Percentiles rank a stretch among this genome's conserved stretches.
Conservation (phyloP, 2,888 invertebrate genomes). For the Athripsodes cinereus region DNA sequence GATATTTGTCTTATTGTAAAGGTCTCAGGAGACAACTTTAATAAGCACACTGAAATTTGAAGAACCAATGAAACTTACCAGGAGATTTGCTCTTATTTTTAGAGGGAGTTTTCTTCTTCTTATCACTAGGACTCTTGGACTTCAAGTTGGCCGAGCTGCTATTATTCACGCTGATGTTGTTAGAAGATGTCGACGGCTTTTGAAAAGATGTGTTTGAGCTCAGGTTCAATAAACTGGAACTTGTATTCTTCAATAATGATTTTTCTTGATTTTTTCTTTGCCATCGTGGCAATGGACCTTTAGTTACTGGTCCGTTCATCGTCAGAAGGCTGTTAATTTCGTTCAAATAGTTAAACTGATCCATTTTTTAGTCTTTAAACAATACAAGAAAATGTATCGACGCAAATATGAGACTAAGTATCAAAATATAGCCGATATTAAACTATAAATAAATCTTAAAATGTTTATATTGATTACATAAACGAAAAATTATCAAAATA, state of each 20-base stretch:
- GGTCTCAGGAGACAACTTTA: too few species aligned
- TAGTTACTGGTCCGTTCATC: constrained; percentile 73
- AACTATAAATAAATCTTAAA: too few species aligned
- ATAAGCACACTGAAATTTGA: too few species aligned
- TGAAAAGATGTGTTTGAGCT: constrained; percentile 63
- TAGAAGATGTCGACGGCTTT: constrained; percentile 54
- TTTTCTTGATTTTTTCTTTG: constrained; percentile 64
- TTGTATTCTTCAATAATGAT: constrained; percentile 47
- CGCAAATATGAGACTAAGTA: too few species aligned
- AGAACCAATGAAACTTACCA: constrained; percentile 39
- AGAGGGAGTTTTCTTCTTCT: constrained; percentile 61
- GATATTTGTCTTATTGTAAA: too few species aligned
- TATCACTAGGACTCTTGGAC: constrained; percentile 56
- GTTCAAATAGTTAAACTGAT: constrained; percentile 74
- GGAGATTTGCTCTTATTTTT: constrained; percentile 61
- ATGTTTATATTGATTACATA: too few species aligned
- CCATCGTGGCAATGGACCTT: constrained; percentile 75
- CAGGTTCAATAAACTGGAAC: constrained; percentile 44
- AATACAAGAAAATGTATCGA: too few species aligned
- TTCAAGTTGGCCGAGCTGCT: constrained; percentile 40
- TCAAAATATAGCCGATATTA: too few species aligned
- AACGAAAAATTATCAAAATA: too few species aligned
- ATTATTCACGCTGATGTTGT: constrained; percentile 45
- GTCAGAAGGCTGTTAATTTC: constrained; percentile 71
- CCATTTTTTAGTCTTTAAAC: too few species aligned